Percentiles rank a stretch among this genome's conserved stretches.
Conservation (phyloP, 2,888 invertebrate genomes). For the Dolomedes plantarius region DNA sequence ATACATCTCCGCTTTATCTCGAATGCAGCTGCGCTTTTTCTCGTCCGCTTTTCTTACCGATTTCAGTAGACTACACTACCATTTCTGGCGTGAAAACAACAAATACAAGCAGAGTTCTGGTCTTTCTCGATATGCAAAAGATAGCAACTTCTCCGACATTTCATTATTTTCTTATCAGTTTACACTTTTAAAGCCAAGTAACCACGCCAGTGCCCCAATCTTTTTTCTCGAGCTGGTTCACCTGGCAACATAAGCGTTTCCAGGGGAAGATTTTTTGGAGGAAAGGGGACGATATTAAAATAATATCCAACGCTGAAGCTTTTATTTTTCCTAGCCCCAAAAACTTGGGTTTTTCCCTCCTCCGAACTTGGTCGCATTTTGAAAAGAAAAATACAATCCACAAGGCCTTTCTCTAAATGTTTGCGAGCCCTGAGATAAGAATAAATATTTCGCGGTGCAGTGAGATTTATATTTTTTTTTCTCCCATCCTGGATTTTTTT, state of each 20-base stretch:
- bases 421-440: constrained; percentile 46
- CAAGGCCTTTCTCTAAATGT: constrained; percentile 40
- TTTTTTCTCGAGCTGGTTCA: not conserved
- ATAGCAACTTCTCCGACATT: not conserved
- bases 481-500: not conserved
- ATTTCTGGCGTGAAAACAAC: not conserved
- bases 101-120: not conserved
- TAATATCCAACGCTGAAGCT: constrained; percentile 2
- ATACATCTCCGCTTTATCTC: not conserved
- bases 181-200: not conserved
- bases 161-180: constrained; percentile 4
- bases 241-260: not conserved
- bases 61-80: not conserved
- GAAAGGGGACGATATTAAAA: constrained; percentile 23
- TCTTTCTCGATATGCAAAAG: not conserved
- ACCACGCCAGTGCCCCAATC: not conserved
- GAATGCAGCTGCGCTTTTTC: not conserved
- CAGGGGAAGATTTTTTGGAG: not conserved
- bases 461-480: constrained; percentile 15
- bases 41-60: not conserved
- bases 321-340: constrained; percentile 1
- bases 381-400: constrained; percentile 30
- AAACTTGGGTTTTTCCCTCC: constrained; percentile 12
- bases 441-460: constrained; percentile 44
- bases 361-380: constrained; percentile 17